phyloP scores from a whole-genome alignment of 2,113 vertebrate species.

The Rattus rattus region DNA sequence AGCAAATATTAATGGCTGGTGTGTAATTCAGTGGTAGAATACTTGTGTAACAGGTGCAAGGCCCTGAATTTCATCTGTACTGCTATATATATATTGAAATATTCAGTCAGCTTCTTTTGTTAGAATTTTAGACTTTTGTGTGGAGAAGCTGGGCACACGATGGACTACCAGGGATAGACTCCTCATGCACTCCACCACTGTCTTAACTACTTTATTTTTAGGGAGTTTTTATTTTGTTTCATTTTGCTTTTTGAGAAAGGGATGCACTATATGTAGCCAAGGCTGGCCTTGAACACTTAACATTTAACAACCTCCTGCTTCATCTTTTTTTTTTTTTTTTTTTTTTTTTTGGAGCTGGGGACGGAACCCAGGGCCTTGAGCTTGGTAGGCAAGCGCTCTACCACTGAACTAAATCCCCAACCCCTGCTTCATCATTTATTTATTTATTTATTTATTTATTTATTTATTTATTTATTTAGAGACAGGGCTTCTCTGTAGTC shows the following conservation, averaged over 20 bases:
- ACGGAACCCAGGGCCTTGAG: no score
- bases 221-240: not conserved
- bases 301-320: not conserved
- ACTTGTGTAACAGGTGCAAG: not conserved
- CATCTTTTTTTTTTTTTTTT: no score
- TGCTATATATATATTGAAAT: not conserved
- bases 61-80: not conserved
- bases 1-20: not conserved
- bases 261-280: not conserved
- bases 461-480: no score
- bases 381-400: no score
- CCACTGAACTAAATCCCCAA: no score
- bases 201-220: not conserved
- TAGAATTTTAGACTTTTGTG: conserved; percentile 11
- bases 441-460: no score
- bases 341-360: no score
- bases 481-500: not conserved
- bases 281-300: not conserved
- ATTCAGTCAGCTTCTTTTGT: not conserved
- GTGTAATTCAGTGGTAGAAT: not conserved
- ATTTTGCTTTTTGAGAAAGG: not conserved
- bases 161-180: not conserved
- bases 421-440: not conserved
- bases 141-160: not conserved
- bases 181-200: not conserved